Evolutionary conservation across 2,797 vertebrate species (phyloP).

Genomic region (Lerista edwardsae): DNA sequence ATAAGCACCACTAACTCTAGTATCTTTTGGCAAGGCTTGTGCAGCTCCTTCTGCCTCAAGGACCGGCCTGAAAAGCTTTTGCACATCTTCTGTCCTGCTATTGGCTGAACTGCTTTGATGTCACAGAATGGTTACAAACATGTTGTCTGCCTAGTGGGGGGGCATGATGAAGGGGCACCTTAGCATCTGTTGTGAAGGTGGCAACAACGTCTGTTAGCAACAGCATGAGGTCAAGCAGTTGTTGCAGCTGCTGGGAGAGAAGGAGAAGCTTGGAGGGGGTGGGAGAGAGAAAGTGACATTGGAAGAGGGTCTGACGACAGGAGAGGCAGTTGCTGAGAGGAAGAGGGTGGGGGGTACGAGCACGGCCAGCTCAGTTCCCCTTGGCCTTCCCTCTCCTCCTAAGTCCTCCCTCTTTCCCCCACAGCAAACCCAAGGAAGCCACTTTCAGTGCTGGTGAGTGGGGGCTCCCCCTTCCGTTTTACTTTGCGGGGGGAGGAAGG

Average conservation of each 20-base stretch:
- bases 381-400: not conserved
- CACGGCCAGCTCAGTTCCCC: fast-evolving
- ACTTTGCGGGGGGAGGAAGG: no score
- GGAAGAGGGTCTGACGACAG: not conserved
- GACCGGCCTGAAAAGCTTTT: not conserved
- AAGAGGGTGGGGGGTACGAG: no score
- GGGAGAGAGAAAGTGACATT: not conserved
- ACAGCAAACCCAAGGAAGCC: conserved; percentile 91
- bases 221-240: no score
- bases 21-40: not conserved
- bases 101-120: not conserved
- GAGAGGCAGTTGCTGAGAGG: not conserved
- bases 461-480: not conserved
- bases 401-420: conserved; percentile 7
- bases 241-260: not conserved
- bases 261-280: no score
- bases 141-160: not conserved
- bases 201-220: no score
- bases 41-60: fast-evolving
- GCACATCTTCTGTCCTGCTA: not conserved
- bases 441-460: conserved; percentile 85
- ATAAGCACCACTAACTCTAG: no score
- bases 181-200: no score
- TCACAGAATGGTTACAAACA: not conserved
- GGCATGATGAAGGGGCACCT: no score